Evolutionary conservation across 2,797 vertebrate species (phyloP), one percentile per base, ranked within the genome.

Genomic region (Acanthurus tractus): DNA sequence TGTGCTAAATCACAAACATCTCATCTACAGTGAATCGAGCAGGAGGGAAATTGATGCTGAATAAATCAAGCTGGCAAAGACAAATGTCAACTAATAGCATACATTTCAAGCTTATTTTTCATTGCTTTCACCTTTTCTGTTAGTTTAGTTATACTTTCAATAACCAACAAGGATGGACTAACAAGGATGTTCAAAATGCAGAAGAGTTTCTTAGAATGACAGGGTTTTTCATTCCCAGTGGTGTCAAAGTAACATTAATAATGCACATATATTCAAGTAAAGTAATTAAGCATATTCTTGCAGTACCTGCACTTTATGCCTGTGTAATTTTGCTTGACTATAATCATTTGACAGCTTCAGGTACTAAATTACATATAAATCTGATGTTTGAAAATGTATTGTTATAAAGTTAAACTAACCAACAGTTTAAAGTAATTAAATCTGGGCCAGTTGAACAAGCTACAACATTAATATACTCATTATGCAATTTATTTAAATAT

Each of bases 21-120:
- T 86, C 72, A 73, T 69, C 82, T 76, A 72, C 82, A 76, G 74
- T 49, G 11, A 65, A 59, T 55, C 2, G 18, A 38, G 25, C 14
- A 53, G 18, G 55, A 49, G 20, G 44, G 40, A 61, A 50, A 8
- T 20, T 46, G 5, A 61, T 34, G 13, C 36, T 54, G 42, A 12
- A 50, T 11, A 44, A 61, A 56, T 23, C 4, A 15, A 0, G 45
- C 20, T 25, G 48, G 22, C 36, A 46, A 14, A 72, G 63, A 75
- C n/a, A 63, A 64, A 61, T 18, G 8, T 46, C 53, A 2, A 29
- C 20, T 14, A 2, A 36, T 8, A 44, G 9, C 18, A 40, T 8
- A 17, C 15, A 54, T 12, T 9, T 1, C 10, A 8, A 1, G 2
- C 11, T 7, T 53, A 20, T 8, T 11, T 56, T 63, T 22, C 0